Evolutionary conservation across 2,888 invertebrate species (phyloP), one percentile per base, ranked within the genome.

Genomic region (Nemurella pictetii): DNA sequence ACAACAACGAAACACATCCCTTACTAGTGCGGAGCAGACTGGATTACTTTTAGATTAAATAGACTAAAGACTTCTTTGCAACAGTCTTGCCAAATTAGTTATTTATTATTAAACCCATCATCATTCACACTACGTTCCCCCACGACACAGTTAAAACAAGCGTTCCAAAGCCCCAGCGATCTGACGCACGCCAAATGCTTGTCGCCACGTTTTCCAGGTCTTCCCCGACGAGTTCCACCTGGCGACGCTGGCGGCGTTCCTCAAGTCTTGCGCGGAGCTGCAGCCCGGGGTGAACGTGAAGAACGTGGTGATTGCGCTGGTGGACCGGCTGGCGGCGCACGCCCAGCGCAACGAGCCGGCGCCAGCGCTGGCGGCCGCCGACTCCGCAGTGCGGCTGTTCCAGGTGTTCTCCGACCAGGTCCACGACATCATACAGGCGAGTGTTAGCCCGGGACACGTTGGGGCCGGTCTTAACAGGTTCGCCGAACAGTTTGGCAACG

Each of bases 181-280:
- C n/a, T n/a, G n/a, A n/a, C n/a, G n/a, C n/a, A n/a, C n/a, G n/a
- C n/a, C n/a, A n/a, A n/a, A n/a, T n/a, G n/a, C n/a, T n/a, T n/a
- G n/a, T n/a, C n/a, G n/a, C 55, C 55, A 1, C 27, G 74, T 7
- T 84, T 55, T 86, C 12, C 89, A 94, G 95, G 97, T 98, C 29
- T 99, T 99, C 90, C 99, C 99, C 0, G 99, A 99, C 90, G 99
- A 99, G 91, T 99, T 99, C 90, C 99, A 99, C 91, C 92, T 99
- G 89, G 96, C 98, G 88, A 99, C 99, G 0, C 92, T 99, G 86
- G 96, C 96, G 90, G 96, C 97, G 77, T 99, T 99, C 91, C 92
- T 99, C 85, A 96, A 98, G 90, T 98, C 99, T 0, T 99, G 99
- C 90, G 98, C 97, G 0, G 99, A 99, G 89, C 92, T 99, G 0